Evolutionary conservation across 2,113 vertebrate species (phyloP).

Genomic region (Gnathonemus echidnorhynchus): DNA sequence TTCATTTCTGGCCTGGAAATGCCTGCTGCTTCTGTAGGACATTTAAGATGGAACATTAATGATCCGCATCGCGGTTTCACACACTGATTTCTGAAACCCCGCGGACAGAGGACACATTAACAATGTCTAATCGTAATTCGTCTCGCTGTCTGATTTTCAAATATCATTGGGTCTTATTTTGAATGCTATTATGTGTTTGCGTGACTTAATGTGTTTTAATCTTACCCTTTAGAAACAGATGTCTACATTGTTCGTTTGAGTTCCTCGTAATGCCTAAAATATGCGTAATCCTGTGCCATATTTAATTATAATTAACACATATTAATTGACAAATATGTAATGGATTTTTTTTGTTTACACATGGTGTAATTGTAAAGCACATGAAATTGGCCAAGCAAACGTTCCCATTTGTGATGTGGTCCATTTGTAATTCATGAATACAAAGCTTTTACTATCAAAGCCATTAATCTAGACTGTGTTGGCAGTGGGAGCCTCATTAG

Average conservation of each 20-base stretch:
- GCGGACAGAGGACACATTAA: not conserved
- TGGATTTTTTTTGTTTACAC: not conserved
- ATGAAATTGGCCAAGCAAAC: not conserved
- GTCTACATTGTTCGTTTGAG: not conserved
- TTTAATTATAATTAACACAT: not conserved
- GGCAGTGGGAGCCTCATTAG: not conserved
- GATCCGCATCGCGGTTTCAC: not conserved
- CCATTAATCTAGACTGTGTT: not conserved
- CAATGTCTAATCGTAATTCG: not conserved
- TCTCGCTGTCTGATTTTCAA: not conserved
- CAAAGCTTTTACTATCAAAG: not conserved
- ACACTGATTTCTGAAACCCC: not conserved
- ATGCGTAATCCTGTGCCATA: not conserved
- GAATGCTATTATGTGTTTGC: not conserved
- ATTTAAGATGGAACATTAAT: not conserved
- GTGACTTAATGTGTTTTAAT: not conserved
- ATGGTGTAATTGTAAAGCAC: not conserved
- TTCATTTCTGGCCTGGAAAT: not conserved
- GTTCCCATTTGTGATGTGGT: not conserved
- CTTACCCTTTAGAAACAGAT: not conserved
- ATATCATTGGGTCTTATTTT: not conserved
- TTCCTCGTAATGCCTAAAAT: not conserved
- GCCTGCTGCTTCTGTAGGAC: not conserved
- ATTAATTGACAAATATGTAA: not conserved
- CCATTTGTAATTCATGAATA: conserved; percentile 12